Evolutionary conservation across 2,113 vertebrate genomes (phyloP).

Genomic region (Dasyurus viverrinus): DNA sequence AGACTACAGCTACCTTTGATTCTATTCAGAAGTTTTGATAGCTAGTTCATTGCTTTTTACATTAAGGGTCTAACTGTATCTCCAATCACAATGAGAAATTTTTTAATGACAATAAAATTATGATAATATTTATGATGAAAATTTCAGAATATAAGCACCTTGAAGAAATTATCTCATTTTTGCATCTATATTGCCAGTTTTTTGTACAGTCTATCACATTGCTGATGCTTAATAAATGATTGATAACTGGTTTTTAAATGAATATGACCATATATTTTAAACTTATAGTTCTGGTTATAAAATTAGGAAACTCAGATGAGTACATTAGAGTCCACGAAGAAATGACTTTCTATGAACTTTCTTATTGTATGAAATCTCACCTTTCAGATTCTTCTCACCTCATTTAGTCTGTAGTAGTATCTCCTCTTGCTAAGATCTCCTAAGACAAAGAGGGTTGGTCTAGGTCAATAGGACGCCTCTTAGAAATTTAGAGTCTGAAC

Average conservation of each 20-base stretch:
- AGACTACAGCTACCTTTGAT: neutral
- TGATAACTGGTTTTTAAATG: neutral
- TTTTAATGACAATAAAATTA: neutral
- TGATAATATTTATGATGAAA: neutral
- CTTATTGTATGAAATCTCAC: neutral
- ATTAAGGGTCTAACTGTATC: neutral
- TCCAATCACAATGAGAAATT: neutral
- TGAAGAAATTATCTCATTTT: neutral
- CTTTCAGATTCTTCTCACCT: neutral
- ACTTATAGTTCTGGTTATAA: neutral
- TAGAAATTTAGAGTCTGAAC: neutral
- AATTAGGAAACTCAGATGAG: neutral
- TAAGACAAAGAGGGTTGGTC: conserved; percentile 1
- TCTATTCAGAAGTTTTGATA: neutral
- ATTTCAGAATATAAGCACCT: neutral
- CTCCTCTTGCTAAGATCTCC: neutral
- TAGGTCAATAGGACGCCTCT: neutral
- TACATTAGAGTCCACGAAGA: neutral
- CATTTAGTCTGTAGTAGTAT: neutral
- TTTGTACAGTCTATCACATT: neutral
- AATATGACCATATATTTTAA: neutral
- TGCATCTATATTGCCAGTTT: neutral
- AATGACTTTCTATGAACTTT: neutral
- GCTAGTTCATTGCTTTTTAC: neutral
- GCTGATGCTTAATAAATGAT: neutral